These are phyloP conservation scores for Murina feae DNA, from an alignment of 2,113 vertebrate species.

Conservation along the genomic window DNA sequence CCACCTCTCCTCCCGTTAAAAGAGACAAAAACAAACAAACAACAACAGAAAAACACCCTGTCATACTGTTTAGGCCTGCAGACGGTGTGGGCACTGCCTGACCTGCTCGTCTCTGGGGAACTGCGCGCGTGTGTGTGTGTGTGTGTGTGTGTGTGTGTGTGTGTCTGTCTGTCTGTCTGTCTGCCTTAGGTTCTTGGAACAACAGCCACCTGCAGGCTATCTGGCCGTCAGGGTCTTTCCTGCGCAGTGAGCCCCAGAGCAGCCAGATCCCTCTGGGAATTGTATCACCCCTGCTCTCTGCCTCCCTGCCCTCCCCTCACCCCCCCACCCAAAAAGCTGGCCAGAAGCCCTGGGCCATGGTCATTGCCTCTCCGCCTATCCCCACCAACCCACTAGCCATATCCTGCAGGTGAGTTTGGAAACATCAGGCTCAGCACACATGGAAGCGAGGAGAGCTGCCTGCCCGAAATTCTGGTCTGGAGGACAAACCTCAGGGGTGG, in stretches of 20 bases:
- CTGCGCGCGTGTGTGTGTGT: fast-evolving
- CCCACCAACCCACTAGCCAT: not conserved
- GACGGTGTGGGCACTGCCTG: not conserved
- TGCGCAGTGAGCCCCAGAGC: not conserved
- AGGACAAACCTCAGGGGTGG: not conserved
- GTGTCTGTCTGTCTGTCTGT: no score
- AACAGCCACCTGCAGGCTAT: no score
- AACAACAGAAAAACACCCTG: not conserved
- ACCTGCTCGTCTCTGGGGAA: fast-evolving
- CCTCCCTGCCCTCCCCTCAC: not conserved
- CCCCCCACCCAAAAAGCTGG: not conserved
- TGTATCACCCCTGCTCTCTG: not conserved
- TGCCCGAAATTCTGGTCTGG: not conserved
- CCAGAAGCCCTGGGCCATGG: not conserved
- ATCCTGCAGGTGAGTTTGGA: not conserved
- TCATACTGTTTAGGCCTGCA: not conserved
- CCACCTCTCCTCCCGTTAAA: fast-evolving
- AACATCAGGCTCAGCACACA: not conserved
- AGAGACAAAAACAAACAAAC: not conserved
- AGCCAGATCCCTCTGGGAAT: not conserved
- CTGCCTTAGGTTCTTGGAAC: not conserved
- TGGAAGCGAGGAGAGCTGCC: not conserved
- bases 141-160: no score
- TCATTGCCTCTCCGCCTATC: not conserved
- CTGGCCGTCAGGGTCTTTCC: not conserved